These are phyloP conservation scores for Melanostoma mellinum DNA, from an alignment of 2,888 invertebrate species.

Conservation along the genomic window DNA sequence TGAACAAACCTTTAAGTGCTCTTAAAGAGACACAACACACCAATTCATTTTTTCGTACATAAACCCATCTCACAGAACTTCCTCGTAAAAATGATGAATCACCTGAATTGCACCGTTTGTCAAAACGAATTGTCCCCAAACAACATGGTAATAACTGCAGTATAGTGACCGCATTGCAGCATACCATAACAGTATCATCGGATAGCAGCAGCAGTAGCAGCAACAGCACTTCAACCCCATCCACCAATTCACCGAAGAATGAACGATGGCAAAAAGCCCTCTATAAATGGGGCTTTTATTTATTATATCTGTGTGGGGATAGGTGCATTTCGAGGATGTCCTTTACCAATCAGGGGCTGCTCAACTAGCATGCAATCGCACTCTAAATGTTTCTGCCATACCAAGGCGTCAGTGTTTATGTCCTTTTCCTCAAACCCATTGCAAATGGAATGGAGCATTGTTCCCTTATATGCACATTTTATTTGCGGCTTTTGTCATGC, in stretches of 20 bases:
- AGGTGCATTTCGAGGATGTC: conserved; percentile 64
- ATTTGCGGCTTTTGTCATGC: conserved; percentile 68
- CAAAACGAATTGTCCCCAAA: conserved; percentile 71
- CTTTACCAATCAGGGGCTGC: conserved; percentile 50
- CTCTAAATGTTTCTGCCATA: conserved; percentile 22
- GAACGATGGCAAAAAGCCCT: conserved; percentile 29
- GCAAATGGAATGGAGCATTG: conserved; percentile 21
- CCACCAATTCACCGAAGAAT: conserved; percentile 18
- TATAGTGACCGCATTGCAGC: conserved; percentile 73
- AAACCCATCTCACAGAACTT: conserved; percentile 59
- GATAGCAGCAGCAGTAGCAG: conserved; percentile 22
- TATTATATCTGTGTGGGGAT: conserved; percentile 56
- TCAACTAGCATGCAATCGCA: conserved; percentile 40
- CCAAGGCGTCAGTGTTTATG: conserved; percentile 6
- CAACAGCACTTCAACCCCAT: conserved; percentile 56
- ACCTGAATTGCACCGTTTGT: conserved; percentile 77
- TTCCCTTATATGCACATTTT: conserved; percentile 68
- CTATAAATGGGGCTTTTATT: conserved; percentile 52
- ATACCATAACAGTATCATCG: conserved; percentile 1
- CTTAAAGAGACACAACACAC: conserved; percentile 30
- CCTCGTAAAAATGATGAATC: conserved; percentile 69
- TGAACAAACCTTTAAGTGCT: conserved; percentile 21
- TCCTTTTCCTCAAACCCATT: conserved; percentile 29
- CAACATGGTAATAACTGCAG: conserved; percentile 70
- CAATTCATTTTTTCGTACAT: conserved; percentile 20